Conservation (phyloP, 1,140 invertebrate species). For the Reticulitermes speratus region DNA sequence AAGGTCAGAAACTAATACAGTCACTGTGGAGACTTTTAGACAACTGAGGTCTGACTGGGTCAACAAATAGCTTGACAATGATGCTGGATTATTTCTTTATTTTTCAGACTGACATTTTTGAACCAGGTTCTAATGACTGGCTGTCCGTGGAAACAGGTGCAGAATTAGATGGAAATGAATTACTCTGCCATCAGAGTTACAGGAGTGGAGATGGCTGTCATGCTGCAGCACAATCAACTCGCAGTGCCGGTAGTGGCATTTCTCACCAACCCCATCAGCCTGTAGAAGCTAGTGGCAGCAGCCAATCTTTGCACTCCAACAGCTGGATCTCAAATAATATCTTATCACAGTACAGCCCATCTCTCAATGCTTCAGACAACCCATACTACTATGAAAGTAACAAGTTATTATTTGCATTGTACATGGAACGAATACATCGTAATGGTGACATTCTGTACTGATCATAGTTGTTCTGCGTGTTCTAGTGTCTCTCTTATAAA, state of each 20-base stretch:
- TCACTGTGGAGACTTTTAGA: no score
- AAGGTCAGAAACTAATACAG: no score
- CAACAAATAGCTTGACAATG: no score
- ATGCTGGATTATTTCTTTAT: background rate
- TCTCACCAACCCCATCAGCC: background rate
- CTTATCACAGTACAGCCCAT: conserved; percentile 51
- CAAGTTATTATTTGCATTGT: conserved; percentile 60
- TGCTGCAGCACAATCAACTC: background rate
- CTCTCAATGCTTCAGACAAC: conserved; percentile 56
- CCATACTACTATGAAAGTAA: conserved; percentile 65
- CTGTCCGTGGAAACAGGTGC: background rate
- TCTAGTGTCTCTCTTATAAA: no score
- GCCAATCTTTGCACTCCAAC: background rate
- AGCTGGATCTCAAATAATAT: conserved; percentile 29
- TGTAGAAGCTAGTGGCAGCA: background rate
- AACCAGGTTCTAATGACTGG: background rate
- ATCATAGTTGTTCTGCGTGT: background rate
- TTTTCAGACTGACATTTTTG: background rate
- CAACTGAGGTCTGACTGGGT: no score
- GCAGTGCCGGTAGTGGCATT: background rate
- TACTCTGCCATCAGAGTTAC: background rate
- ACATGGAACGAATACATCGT: conserved; percentile 53
- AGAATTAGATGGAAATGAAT: background rate
- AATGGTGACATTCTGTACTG: conserved; percentile 21
- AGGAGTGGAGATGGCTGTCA: background rate